A percentile compares a stretch with the other conserved stretches of the same genome.
Evolutionary conservation across 2,888 invertebrate genomes (phyloP).

Genomic region (Dyspetes luteomarginatus): DNA sequence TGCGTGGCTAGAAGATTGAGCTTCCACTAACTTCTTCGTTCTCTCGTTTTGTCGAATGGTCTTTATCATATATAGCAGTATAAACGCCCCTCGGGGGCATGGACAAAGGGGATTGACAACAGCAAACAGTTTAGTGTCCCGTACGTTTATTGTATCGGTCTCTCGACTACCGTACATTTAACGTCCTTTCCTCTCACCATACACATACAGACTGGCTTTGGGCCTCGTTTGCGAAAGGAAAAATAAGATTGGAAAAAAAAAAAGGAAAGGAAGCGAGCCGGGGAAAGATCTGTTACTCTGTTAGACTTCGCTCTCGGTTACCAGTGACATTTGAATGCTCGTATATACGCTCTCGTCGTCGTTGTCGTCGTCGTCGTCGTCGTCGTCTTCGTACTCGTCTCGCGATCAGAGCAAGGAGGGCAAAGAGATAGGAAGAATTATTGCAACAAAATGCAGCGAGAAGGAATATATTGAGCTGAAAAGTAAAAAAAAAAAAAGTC

Average conservation of each 20-base stretch:
- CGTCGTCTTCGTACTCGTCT: conserved; percentile 45
- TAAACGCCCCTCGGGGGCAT: conserved; percentile 55
- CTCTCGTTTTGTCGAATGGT: conserved; percentile 14
- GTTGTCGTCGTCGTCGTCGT: conserved; percentile 34
- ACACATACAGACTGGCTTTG: conserved; percentile 11
- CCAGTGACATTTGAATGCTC: conserved; percentile 82
- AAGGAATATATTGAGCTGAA: conserved; percentile 63
- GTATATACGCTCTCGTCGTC: conserved; percentile 53
- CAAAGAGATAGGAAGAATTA: conserved; percentile 52
- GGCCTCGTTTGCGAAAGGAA: conserved; percentile 40
- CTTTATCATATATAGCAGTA: conserved; percentile 42
- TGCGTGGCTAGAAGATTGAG: conserved; percentile 5
- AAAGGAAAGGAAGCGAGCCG: conserved; percentile 53
- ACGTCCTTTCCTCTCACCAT: conserved; percentile 57
- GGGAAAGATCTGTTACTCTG: conserved; percentile 81
- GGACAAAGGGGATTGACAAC: conserved; percentile 79
- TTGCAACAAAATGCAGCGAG: conserved; percentile 65
- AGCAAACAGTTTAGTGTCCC: conserved; percentile 83
- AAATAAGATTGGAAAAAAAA: conserved; percentile 18
- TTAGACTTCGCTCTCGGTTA: conserved; percentile 76
- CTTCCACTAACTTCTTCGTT: neutral
- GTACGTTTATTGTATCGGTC: conserved; percentile 80
- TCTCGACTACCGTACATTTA: conserved; percentile 75
- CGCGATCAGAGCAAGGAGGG: conserved; percentile 45
- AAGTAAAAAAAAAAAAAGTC: conserved; percentile 25